A percentile compares a stretch with the other conserved stretches of the same genome.
These are phyloP conservation scores for Andrena bicolor DNA, from an alignment of 2,888 invertebrate species.

Conservation along the genomic window DNA sequence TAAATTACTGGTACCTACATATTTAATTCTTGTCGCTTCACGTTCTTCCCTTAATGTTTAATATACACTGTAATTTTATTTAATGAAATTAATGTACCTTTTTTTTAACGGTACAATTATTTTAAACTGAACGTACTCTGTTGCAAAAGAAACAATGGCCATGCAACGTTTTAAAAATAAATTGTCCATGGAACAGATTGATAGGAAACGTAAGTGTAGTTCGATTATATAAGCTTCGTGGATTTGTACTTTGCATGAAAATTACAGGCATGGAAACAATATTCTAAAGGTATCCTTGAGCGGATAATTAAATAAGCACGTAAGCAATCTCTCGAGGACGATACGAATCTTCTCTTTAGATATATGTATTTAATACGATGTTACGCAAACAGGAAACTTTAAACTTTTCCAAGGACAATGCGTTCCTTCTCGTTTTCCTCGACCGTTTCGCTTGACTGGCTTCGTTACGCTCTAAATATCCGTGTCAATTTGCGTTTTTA, in stretches of 20 bases:
- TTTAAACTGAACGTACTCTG: not conserved
- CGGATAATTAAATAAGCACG: conserved; percentile 26
- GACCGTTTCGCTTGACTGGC: conserved; percentile 38
- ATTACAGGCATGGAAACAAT: not conserved
- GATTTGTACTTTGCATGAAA: not conserved
- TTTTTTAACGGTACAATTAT: too few species aligned
- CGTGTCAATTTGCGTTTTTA: conserved; percentile 38
- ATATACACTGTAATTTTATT: too few species aligned
- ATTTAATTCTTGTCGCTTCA: too few species aligned
- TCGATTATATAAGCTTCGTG: conserved; percentile 3
- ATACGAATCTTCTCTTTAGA: not conserved
- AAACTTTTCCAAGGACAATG: conserved; percentile 30
- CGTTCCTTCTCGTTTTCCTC: conserved; percentile 25
- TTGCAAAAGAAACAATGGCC: not conserved
- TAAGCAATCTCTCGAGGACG: not conserved
- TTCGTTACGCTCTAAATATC: conserved; percentile 63
- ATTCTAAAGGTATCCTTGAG: conserved; percentile 17
- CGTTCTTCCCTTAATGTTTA: too few species aligned
- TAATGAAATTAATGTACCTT: too few species aligned
- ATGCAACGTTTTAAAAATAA: not conserved
- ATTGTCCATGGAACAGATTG: not conserved
- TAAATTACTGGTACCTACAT: too few species aligned
- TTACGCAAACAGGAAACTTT: conserved; percentile 19
- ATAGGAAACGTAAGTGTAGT: not conserved
- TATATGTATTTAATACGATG: conserved; percentile 1